A percentile compares a stretch with the other conserved stretches of the same genome.
Evolutionary conservation across 2,113 vertebrate species (phyloP).

Genomic region (Pelusios castaneus): DNA sequence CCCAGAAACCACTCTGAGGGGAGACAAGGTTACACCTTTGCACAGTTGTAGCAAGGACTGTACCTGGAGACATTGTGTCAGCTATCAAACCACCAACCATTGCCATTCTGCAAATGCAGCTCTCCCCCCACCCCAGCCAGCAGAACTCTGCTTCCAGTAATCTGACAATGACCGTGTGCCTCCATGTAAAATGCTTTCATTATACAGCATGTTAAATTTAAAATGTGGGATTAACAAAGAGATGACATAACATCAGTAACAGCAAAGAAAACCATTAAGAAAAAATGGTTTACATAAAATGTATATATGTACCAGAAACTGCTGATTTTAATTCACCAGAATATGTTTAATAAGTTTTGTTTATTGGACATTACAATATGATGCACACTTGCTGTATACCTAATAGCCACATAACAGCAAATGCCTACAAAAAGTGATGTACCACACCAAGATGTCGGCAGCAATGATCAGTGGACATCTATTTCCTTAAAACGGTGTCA

Average conservation of each 20-base stretch:
- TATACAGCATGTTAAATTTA: background rate
- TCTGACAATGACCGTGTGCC: background rate
- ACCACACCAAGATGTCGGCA: background rate
- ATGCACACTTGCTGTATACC: background rate
- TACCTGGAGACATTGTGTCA: background rate
- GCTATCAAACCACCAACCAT: background rate
- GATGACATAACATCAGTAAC: background rate
- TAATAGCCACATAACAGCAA: background rate
- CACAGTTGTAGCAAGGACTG: background rate
- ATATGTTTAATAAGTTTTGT: background rate
- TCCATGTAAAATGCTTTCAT: background rate
- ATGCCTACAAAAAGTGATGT: rapidly evolving
- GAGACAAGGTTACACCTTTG: background rate
- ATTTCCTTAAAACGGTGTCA: background rate
- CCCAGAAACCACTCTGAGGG: background rate
- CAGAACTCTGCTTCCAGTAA: background rate
- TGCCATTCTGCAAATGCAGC: background rate
- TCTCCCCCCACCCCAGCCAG: background rate
- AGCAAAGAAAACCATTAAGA: background rate
- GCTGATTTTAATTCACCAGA: background rate
- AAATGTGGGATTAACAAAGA: background rate
- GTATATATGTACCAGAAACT: background rate
- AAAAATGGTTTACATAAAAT: background rate
- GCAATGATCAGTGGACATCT: background rate
- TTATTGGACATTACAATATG: background rate